Conservation (phyloP, 2,797 vertebrate genomes). For the Bradypodion ventrale region DNA sequence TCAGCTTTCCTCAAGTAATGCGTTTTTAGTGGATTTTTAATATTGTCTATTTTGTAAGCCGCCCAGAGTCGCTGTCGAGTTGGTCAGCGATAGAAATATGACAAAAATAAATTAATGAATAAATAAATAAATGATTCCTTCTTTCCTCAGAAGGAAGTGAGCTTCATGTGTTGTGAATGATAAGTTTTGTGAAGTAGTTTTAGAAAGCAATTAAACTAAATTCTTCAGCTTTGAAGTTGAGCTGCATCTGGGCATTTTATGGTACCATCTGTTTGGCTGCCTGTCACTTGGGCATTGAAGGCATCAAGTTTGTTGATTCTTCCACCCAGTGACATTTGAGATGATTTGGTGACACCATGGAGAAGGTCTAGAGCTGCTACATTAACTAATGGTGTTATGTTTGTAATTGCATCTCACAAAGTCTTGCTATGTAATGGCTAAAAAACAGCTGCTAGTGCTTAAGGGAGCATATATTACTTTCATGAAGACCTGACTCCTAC, state of each 20-base stretch:
- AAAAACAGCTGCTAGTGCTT: neutral
- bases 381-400: slow-evolving; percentile 21
- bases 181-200: slow-evolving; percentile 23
- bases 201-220: slow-evolving; percentile 7
- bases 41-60: too few relatives aligned
- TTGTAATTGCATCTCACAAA: slow-evolving; percentile 16
- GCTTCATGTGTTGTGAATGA: neutral
- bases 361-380: slow-evolving; percentile 9
- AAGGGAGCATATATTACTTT: neutral
- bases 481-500: neutral
- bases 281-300: neutral
- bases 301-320: slow-evolving; percentile 24
- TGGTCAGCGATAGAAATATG: too few relatives aligned
- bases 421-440: neutral
- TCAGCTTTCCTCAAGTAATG: too few relatives aligned
- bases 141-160: neutral
- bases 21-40: too few relatives aligned
- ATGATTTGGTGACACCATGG: slow-evolving; percentile 6
- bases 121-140: too few relatives aligned
- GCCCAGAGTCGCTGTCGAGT: too few relatives aligned
- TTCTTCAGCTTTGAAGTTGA: slow-evolving; percentile 41
- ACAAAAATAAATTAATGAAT: too few relatives aligned
- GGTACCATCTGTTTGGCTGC: slow-evolving; percentile 28
- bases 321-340: slow-evolving; percentile 5
- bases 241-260: neutral